Evolutionary conservation across 2,113 vertebrate species (phyloP), one percentile per base, ranked within the genome.

Genomic region (Solea senegalensis): DNA sequence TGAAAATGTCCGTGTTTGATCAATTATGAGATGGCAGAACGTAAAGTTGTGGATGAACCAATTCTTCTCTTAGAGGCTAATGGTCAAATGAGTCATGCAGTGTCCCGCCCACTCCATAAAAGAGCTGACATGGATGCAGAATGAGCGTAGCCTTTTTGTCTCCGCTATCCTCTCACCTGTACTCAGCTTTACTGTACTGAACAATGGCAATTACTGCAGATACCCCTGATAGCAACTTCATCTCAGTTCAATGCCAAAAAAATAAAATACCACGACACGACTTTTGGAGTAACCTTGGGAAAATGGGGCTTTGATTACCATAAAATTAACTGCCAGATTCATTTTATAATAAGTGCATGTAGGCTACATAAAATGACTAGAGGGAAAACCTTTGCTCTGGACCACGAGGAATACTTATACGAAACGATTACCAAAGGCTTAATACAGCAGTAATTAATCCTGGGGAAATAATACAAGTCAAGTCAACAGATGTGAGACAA

Each of bases 251-350:
- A 60, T 66, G 46, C 50, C 41, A 14, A 41, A 51, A 49, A 49
- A 44, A 39, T 78, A 69, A 79, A 69, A 56, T 56, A 74, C 46
- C 69, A 50, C 69, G 72, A 68, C 27, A 65, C 45, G 68, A 83
- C 69, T 78, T 77, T 90, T 43, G 60, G 66, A 67, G 63, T 89
- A 91, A 91, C 92, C 90, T 93, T 89, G 85, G 59, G 44, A 85
- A 89, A 91, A 76, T 51, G 9, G 54, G 72, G 65, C 65, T 80
- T 86, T 82, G 73, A 89, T 90, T 87, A 89, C 64, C 86, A 86
- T 89, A 88, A 90, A 90, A 91, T 90, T 74, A 87, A 89, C 87
- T 85, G 81, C 65, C 77, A 88, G 69, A 84, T 87, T 79, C 81
- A 86, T 86, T 88, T 78, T 78, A 81, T 79, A 86, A 86, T 80